phyloP scores from a whole-genome alignment of 2,113 vertebrate genomes.

The Spizaetus ornatus region DNA sequence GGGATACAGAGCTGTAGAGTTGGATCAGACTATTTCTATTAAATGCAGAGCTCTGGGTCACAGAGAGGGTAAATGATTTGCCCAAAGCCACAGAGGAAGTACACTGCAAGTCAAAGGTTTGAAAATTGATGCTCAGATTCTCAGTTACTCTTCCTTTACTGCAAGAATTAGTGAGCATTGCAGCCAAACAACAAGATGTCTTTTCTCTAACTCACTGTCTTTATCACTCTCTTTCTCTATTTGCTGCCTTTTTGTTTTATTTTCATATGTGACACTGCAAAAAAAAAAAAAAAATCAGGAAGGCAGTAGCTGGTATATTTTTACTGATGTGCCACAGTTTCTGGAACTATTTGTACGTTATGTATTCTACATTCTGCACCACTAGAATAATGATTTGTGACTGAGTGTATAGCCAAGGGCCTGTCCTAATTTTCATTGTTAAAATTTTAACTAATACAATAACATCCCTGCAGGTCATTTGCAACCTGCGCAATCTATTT shows the following conservation, averaged over 20 bases:
- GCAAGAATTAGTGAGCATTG: neutral
- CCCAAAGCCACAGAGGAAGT: neutral
- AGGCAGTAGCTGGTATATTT: neutral
- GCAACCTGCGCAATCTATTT: neutral
- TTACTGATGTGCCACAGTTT: neutral
- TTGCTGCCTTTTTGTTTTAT: neutral
- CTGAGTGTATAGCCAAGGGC: neutral
- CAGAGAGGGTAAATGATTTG: neutral
- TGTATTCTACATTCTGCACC: neutral
- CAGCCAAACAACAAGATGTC: neutral
- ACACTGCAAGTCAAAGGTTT: neutral
- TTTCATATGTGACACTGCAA: neutral
- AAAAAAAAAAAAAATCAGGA: neutral
- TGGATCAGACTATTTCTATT: neutral
- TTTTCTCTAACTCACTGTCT: neutral
- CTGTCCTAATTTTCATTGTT: slow-evolving; percentile 54
- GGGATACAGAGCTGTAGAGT: neutral
- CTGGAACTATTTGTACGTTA: neutral
- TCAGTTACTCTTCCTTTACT: neutral
- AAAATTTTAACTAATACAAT: slow-evolving; percentile 36
- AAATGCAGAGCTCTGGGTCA: neutral
- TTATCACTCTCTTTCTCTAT: neutral
- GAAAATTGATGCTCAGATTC: neutral
- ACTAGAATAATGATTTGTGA: slow-evolving; percentile 32
- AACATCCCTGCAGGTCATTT: slow-evolving; percentile 24